These are phyloP conservation scores for Ramphastos sulfuratus DNA, from an alignment of 2,113 vertebrate species.

Conservation along the genomic window DNA sequence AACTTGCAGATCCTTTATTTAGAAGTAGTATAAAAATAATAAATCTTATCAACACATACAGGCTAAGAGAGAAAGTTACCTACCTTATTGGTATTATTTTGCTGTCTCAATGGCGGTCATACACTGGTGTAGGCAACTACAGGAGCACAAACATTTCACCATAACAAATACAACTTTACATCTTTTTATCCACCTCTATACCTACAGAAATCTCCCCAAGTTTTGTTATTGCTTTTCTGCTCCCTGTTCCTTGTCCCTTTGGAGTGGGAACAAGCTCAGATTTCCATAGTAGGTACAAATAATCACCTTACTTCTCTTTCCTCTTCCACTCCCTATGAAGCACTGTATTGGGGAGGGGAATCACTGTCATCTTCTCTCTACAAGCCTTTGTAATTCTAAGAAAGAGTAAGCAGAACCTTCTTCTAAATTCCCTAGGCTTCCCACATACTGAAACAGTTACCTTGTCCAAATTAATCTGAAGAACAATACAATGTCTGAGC, in stretches of 20 bases:
- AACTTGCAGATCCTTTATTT: conserved; percentile 48
- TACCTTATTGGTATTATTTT: background rate
- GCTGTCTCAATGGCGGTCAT: background rate
- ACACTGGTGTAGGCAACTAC: background rate
- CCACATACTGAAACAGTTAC: background rate
- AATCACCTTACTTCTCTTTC: background rate
- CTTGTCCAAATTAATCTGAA: background rate
- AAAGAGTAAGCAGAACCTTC: background rate
- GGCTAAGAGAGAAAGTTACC: conserved; percentile 12
- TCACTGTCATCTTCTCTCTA: background rate
- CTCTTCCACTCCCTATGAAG: background rate
- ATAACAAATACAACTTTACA: background rate
- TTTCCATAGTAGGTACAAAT: background rate
- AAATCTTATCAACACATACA: conserved; percentile 26
- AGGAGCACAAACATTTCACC: fast-evolving
- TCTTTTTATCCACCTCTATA: background rate
- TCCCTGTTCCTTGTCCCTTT: background rate
- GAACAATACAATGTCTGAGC: background rate
- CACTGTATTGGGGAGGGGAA: background rate
- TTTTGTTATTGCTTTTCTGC: background rate
- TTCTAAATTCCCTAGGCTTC: background rate
- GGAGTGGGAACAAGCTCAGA: background rate
- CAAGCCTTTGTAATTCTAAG: background rate
- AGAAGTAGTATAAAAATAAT: conserved; percentile 51
- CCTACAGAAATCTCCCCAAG: background rate